Percentiles rank a stretch among this genome's conserved stretches.
phyloP scores from a whole-genome alignment of 64 coral and sea anemone species.

The Pachyseris speciosa region DNA sequence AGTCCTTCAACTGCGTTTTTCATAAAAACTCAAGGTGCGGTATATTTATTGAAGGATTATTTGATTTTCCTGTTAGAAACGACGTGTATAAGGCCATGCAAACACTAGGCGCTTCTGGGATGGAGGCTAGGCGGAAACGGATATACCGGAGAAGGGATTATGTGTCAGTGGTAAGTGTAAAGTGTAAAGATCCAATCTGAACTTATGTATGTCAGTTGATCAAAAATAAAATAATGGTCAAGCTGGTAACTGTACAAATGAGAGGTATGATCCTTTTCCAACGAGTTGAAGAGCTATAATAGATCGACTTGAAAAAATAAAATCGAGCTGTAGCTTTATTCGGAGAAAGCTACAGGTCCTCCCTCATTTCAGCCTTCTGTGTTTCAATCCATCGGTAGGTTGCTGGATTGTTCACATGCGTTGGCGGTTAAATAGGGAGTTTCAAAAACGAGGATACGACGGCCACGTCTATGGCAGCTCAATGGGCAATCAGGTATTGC shows the following conservation, averaged over 20 bases:
- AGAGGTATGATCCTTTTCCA: background rate
- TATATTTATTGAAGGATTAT: background rate
- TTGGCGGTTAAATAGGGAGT: too few species aligned
- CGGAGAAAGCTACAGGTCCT: too few species aligned
- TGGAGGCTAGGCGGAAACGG: background rate
- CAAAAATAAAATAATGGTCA: background rate
- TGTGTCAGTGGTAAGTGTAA: constrained; percentile 35
- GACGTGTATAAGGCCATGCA: constrained; percentile 39
- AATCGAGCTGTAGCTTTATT: background rate
- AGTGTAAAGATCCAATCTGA: background rate
- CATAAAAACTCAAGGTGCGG: background rate
- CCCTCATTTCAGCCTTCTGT: too few species aligned
- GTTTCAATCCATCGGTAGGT: too few species aligned
- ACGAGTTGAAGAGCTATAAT: background rate
- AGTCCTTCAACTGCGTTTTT: too few species aligned
- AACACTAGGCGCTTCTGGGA: background rate
- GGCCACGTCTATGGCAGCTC: constrained; percentile 28
- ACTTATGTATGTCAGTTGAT: background rate
- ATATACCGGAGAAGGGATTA: constrained; percentile 43
- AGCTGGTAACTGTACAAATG: background rate
- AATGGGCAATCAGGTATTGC: constrained; percentile 33
- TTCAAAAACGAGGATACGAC: too few species aligned
- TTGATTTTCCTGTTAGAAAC: constrained; percentile 15
- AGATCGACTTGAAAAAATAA: background rate
- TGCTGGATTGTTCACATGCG: too few species aligned